Percentiles rank a stretch among this genome's conserved stretches.
Conservation (phyloP, 2,113 vertebrate species). For the Pterophyllum scalare region DNA sequence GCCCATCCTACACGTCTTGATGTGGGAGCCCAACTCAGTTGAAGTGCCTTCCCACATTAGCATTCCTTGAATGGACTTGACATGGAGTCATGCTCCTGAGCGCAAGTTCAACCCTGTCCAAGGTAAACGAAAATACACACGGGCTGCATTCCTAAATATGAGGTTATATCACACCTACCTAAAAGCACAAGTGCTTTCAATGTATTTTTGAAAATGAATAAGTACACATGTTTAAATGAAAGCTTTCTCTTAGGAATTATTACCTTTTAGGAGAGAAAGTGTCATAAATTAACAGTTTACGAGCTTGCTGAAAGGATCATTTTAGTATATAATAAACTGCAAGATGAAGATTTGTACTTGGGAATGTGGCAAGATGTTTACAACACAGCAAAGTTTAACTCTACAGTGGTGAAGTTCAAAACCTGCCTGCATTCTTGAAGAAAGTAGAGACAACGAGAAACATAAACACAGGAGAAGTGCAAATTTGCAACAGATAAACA, state of each 20-base stretch:
- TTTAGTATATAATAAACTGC: neutral
- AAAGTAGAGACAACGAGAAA: constrained; percentile 50
- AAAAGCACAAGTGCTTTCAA: constrained; percentile 22
- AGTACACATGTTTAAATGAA: neutral
- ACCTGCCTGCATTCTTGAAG: constrained; percentile 27
- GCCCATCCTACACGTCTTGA: constrained; percentile 40
- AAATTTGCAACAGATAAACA: constrained; percentile 64
- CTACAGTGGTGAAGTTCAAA: constrained; percentile 20
- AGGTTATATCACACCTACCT: constrained; percentile 53
- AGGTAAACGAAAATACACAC: constrained; percentile 59
- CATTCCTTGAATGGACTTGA: constrained; percentile 49
- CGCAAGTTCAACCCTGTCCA: constrained; percentile 70
- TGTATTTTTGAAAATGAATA: constrained; percentile 11
- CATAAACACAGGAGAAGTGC: constrained; percentile 60
- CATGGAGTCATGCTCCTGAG: constrained; percentile 45
- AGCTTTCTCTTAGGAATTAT: neutral
- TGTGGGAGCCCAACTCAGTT: constrained; percentile 33
- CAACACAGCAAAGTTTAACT: constrained; percentile 16
- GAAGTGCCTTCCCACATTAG: constrained; percentile 11
- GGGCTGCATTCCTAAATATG: constrained; percentile 60
- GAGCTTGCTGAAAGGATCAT: neutral
- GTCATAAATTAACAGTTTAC: neutral
- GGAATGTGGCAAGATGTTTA: constrained; percentile 38
- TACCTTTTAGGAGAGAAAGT: neutral
- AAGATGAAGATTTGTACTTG: constrained; percentile 3